Percentiles rank a stretch among this genome's conserved stretches.
These are phyloP conservation scores for Clarias platycephalus DNA, from an alignment of 2,797 vertebrate species.

Conservation along the genomic window DNA sequence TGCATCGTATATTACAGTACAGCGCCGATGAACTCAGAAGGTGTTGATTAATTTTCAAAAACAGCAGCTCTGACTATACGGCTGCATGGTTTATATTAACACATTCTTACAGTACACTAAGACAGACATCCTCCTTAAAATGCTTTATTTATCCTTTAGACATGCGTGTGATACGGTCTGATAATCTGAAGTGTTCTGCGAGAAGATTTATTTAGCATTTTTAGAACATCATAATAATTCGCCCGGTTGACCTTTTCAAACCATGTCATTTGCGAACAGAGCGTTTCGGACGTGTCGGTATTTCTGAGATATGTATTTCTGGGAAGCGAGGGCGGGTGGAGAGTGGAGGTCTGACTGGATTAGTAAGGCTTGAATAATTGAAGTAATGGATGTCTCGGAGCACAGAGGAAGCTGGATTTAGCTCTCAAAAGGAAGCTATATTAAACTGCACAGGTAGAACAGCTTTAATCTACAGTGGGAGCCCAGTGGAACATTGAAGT, in stretches of 20 bases:
- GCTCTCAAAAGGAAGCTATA: slow-evolving; percentile 21
- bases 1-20: background rate
- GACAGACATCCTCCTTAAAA: background rate
- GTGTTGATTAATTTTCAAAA: background rate
- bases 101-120: background rate
- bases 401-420: slow-evolving; percentile 30
- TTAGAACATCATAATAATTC: slow-evolving; percentile 8
- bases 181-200: background rate
- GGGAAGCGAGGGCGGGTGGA: slow-evolving; percentile 1
- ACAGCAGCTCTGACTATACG: background rate
- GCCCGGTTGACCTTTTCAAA: background rate
- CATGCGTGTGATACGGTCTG: background rate
- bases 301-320: slow-evolving; percentile 32
- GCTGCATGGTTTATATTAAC: background rate
- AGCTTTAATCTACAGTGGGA: slow-evolving; percentile 30
- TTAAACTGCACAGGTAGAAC: slow-evolving; percentile 44
- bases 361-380: slow-evolving; percentile 37
- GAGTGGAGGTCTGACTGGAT: slow-evolving; percentile 31
- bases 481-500: slow-evolving; percentile 36
- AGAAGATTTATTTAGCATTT: slow-evolving; percentile 6
- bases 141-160: too few relatives aligned
- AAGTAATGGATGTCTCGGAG: slow-evolving; percentile 30
- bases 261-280: slow-evolving; percentile 9
- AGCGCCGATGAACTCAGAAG: background rate
- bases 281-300: slow-evolving; percentile 5